Base-by-base conservation (phyloP, 2,888 invertebrate species). In the Cheilosia grossa region DNA sequence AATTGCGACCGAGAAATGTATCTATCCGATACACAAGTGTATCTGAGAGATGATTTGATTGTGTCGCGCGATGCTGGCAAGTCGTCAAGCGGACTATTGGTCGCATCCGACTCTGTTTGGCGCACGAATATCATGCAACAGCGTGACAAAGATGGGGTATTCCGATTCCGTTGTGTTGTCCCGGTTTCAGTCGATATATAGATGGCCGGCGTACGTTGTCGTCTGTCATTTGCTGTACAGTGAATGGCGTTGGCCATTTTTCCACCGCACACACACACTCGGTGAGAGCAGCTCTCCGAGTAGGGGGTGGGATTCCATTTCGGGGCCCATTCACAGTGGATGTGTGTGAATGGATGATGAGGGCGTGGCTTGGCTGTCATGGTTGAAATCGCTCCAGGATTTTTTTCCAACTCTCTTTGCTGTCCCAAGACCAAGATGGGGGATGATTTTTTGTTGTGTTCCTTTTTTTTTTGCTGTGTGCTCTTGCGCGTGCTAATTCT, bases 211-310 rank as follows among this genome's bases (percentile, higher is more conserved):
- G 66, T 66, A 67, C 59, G 58, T 33, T 33, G 67, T 75, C 59
- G 70, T n/a, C 85, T 81, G 77, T 81, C 81, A 85, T 85, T 85
- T 85, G 85, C 81, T 85, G 77, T 77, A 24, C 33, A 40, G 51
- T 80, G 53, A 66, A 37, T 61, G 27, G 70, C 72, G 85, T 75
- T 83, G 75, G 85, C 85, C 81, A 85, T 85, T 85, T 83, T 81
- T 59, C 66, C 53, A 40, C 47, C 53, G 17, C 40, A 30, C 37
- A 42, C 51, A 67, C 56, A 17, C 30, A 30, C 27, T 21, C 37
- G 59, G 42, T 40, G 79, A 69, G 79, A 79, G 73, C 37, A 73
- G 33, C 69, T 81, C 81, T 69, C 69, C 53, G 81, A 82, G 75
- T 61, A 73, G 79, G 44, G 79, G 82, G 82, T 79, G 82, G 82